Percentiles rank a stretch among this genome's conserved stretches.
Evolutionary conservation across 2,888 invertebrate species (phyloP).

Genomic region (Nasonovia ribisnigri): DNA sequence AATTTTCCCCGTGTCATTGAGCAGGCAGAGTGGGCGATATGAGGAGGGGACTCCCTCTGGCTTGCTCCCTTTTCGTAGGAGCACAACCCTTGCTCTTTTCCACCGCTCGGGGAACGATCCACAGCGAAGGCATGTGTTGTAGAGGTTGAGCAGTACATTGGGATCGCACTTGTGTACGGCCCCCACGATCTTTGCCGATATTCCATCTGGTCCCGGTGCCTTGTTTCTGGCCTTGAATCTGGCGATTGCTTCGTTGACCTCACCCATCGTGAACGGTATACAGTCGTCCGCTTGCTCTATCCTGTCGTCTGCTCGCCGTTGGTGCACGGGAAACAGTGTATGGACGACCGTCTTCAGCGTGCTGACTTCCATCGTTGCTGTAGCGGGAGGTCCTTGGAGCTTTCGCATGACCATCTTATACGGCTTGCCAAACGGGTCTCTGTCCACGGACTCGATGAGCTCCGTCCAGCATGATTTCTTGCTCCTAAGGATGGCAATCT

Average conservation of each 20-base stretch:
- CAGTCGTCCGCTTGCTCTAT: fast-evolving
- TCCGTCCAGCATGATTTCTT: neutral
- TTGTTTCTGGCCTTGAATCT: neutral
- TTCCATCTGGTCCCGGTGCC: neutral
- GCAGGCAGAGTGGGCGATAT: neutral
- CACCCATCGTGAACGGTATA: neutral
- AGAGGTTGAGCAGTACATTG: neutral
- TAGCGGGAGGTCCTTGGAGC: neutral
- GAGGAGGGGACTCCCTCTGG: neutral
- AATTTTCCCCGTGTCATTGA: neutral
- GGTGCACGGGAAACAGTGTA: neutral
- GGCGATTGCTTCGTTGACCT: neutral
- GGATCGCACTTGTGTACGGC: neutral
- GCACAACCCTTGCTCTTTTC: neutral
- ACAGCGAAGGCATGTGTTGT: neutral
- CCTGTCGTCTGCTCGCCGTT: fast-evolving
- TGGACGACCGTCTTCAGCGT: neutral
- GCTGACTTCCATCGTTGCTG: neutral
- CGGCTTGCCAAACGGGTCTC: neutral
- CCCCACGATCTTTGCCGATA: neutral
- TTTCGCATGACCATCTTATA: constrained; percentile 12
- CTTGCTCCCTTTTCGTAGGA: neutral
- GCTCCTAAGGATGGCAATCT: neutral
- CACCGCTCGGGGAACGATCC: neutral
- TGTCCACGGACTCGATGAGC: neutral